Evolutionary conservation across 2,113 vertebrate genomes (phyloP).

Genomic region (Bufo gargarizans): DNA sequence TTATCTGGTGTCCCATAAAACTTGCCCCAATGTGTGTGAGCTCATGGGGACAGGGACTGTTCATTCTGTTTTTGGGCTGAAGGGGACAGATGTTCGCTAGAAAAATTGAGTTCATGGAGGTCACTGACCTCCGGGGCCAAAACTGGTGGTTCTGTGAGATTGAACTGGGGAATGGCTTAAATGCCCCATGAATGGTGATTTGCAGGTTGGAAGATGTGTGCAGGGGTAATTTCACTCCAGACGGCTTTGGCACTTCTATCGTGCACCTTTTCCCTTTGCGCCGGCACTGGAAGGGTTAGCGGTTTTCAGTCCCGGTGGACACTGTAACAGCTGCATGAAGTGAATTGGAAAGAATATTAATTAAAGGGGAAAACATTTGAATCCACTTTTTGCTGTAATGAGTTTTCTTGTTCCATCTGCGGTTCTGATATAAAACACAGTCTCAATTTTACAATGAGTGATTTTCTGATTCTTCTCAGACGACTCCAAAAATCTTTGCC

Average conservation of each 20-base stretch:
- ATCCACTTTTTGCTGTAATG: conserved; percentile 26
- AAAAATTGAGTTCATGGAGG: too few relatives aligned
- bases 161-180: too few relatives aligned
- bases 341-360: conserved; percentile 40
- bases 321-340: conserved; percentile 25
- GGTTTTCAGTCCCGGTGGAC: background rate
- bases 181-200: background rate
- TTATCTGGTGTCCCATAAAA: background rate
- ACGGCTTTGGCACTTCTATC: background rate
- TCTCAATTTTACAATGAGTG: conserved; percentile 35
- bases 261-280: background rate
- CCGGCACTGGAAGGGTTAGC: background rate
- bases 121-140: too few relatives aligned
- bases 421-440: conserved; percentile 27
- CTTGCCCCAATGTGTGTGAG: background rate
- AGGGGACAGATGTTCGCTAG: too few relatives aligned
- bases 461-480: conserved; percentile 11
- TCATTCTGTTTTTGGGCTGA: background rate
- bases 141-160: too few relatives aligned
- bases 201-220: background rate
- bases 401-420: conserved; percentile 27
- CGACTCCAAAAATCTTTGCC: background rate
- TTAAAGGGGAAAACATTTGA: conserved; percentile 29
- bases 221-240: background rate
- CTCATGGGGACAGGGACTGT: background rate